Evolutionary conservation across 2,888 invertebrate species (phyloP).

Genomic region (Calephelis perditalis): DNA sequence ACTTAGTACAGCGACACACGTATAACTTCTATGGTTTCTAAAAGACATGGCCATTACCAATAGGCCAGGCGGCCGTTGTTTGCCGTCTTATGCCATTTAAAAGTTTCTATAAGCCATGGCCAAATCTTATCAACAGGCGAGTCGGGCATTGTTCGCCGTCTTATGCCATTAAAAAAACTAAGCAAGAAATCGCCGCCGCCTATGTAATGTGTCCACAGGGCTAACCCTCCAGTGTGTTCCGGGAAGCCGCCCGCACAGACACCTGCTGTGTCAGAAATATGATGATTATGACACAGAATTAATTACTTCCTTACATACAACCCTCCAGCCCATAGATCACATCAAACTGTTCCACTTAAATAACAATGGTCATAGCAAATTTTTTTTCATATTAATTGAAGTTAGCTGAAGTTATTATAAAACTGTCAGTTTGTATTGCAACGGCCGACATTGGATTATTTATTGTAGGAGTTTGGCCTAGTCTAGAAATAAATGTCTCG

Average conservation of each 20-base stretch:
- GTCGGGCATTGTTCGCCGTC: too few species aligned
- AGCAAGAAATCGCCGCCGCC: slow-evolving; percentile 5
- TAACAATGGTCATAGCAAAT: slow-evolving; percentile 46
- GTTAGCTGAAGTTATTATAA: slow-evolving; percentile 38
- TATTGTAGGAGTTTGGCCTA: slow-evolving; percentile 41
- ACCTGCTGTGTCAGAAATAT: slow-evolving; percentile 65
- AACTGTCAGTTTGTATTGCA: slow-evolving; percentile 53
- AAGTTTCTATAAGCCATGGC: too few species aligned
- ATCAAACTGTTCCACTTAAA: slow-evolving; percentile 57
- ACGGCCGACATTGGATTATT: slow-evolving; percentile 49
- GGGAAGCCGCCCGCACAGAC: slow-evolving; percentile 49
- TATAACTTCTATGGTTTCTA: too few species aligned
- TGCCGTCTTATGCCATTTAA: too few species aligned
- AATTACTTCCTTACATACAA: slow-evolving; percentile 68
- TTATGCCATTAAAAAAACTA: too few species aligned
- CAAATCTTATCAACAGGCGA: too few species aligned
- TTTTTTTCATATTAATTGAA: slow-evolving; percentile 36
- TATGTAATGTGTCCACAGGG: slow-evolving; percentile 1
- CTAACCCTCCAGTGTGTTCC: slow-evolving; percentile 29
- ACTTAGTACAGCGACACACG: too few species aligned
- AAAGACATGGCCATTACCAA: too few species aligned
- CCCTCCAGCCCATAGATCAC: slow-evolving; percentile 54
- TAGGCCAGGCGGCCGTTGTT: too few species aligned
- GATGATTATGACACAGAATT: slow-evolving; percentile 69
- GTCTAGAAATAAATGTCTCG: slow-evolving; percentile 41